phyloP scores from a whole-genome alignment of 1,140 invertebrate genomes.

The Mamestra configurata region DNA sequence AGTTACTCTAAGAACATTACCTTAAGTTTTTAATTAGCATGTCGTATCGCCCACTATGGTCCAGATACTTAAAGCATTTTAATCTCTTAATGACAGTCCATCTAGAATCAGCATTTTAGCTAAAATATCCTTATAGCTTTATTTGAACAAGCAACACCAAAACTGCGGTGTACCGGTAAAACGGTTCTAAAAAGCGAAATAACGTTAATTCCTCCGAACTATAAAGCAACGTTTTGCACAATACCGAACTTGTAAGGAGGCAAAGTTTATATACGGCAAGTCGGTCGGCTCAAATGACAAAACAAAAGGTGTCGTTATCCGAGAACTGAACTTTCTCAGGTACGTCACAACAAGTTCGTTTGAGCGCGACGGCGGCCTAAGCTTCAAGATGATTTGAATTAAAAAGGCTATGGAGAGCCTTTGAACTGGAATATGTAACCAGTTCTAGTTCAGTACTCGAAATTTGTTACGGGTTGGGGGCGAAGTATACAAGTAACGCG shows the following conservation, averaged over 20 bases:
- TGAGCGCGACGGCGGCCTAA: constrained; percentile 35
- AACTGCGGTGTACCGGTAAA: background rate
- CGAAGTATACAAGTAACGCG: no score
- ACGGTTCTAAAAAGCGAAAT: constrained; percentile 10
- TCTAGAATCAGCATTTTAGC: background rate
- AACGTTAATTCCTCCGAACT: constrained; percentile 37
- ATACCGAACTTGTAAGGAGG: constrained; percentile 38
- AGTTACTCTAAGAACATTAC: no score
- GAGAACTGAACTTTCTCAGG: constrained; percentile 45
- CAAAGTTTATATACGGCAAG: constrained; percentile 59
- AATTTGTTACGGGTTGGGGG: background rate
- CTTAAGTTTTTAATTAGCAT: no score
- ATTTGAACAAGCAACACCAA: background rate
- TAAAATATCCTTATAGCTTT: background rate
- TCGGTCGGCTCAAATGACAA: constrained; percentile 72
- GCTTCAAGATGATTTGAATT: constrained; percentile 53
- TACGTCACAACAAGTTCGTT: constrained; percentile 53
- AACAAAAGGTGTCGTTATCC: constrained; percentile 64
- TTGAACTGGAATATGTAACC: constrained; percentile 43
- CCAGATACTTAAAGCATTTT: no score
- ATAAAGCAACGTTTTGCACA: constrained; percentile 35
- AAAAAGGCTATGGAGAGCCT: constrained; percentile 44
- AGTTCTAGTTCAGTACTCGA: constrained; percentile 25
- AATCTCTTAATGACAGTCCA: no score
- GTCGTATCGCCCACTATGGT: no score